phyloP scores from a whole-genome alignment of 2,888 invertebrate species.

The Synanthedon formicaeformis region DNA sequence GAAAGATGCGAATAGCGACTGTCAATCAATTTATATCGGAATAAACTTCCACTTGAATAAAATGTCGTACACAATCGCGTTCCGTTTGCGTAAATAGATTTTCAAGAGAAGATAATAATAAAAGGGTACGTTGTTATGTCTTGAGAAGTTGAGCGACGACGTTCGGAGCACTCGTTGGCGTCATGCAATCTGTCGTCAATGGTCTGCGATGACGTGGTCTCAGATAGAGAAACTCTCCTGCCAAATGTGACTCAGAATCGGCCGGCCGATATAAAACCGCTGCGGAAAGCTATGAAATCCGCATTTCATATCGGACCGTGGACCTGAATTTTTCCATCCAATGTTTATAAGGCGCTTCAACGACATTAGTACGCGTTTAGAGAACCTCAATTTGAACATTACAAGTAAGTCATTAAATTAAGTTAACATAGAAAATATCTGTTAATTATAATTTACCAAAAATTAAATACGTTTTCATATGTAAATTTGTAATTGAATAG shows the following conservation, averaged over 20 bases:
- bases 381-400: conserved; percentile 39
- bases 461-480: too few species aligned
- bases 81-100: not conserved
- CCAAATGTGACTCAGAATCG: conserved; percentile 50
- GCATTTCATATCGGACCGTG: conserved; percentile 36
- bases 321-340: conserved; percentile 14
- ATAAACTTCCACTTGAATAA: too few species aligned
- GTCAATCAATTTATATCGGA: too few species aligned
- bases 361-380: conserved; percentile 41
- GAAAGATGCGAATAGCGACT: too few species aligned
- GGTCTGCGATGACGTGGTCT: conserved; percentile 37
- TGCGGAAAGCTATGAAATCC: conserved; percentile 21
- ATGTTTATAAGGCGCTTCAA: conserved; percentile 57
- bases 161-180: conserved; percentile 23
- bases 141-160: conserved; percentile 6
- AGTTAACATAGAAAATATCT: too few species aligned
- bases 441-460: too few species aligned
- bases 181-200: conserved; percentile 45
- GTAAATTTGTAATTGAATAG: too few species aligned
- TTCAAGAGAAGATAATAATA: not conserved
- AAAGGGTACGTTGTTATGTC: not conserved
- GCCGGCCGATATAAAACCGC: conserved; percentile 43
- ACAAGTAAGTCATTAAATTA: conserved; percentile 34
- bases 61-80: not conserved
- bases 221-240: conserved; percentile 37